Evolutionary conservation across 2,797 vertebrate species (phyloP).

Genomic region (Eutrigla gurnardus): DNA sequence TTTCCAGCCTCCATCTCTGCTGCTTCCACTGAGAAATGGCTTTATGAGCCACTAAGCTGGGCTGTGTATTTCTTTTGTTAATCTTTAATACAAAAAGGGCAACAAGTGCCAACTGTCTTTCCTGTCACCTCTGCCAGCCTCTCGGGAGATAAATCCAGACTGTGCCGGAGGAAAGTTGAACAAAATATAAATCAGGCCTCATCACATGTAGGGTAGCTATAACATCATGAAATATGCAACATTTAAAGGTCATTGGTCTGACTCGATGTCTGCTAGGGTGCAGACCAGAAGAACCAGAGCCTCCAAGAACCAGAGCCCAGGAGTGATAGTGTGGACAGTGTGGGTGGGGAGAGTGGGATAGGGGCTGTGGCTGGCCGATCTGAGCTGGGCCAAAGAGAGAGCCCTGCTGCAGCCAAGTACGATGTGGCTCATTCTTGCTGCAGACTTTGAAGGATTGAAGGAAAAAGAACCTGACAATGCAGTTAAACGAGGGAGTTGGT

Average conservation of each 20-base stretch:
- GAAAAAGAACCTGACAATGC: too few species aligned
- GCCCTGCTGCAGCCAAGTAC: too few species aligned
- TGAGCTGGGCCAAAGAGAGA: too few species aligned
- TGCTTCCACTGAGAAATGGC: neutral
- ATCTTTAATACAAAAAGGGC: neutral
- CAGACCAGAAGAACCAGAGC: too few species aligned
- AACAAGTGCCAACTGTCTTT: neutral
- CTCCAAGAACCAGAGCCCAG: too few species aligned
- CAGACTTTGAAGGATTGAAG: too few species aligned
- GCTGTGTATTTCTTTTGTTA: neutral
- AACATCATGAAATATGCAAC: neutral
- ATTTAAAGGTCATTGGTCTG: neutral
- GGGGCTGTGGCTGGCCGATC: too few species aligned
- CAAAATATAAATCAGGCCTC: neutral
- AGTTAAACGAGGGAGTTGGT: too few species aligned
- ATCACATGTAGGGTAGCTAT: neutral
- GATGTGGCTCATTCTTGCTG: too few species aligned
- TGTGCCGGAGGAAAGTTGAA: neutral
- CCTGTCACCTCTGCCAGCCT: neutral
- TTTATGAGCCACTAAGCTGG: neutral
- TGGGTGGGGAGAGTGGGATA: too few species aligned
- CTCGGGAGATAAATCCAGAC: slow-evolving; percentile 1
- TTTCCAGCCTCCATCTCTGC: neutral
- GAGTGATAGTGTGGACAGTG: too few species aligned
- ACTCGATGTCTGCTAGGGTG: too few species aligned